Conservation (phyloP, 1,140 invertebrate species). For the Formica exsecta region DNA sequence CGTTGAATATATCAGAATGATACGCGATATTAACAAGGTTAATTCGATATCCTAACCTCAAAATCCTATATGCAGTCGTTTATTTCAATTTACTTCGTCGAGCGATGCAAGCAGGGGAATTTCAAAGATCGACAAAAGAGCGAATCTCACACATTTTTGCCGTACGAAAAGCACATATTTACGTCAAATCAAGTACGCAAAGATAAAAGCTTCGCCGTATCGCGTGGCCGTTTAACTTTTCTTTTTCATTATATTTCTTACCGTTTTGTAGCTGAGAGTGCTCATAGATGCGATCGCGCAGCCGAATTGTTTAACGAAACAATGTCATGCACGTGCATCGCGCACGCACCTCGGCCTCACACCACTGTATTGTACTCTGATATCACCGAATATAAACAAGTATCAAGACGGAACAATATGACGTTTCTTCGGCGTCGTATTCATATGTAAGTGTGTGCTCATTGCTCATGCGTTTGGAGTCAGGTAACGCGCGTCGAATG, state of each 20-base stretch:
- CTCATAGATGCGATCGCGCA: constrained; percentile 25
- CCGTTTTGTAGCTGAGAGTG: not conserved
- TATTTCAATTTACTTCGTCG: not conserved
- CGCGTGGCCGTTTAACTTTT: not conserved
- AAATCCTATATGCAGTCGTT: not conserved
- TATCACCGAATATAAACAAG: constrained; percentile 31
- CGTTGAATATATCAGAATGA: not conserved
- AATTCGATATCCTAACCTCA: constrained; percentile 61
- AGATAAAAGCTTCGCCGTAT: not conserved
- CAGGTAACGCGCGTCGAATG: too few species aligned
- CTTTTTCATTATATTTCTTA: not conserved
- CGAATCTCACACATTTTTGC: not conserved
- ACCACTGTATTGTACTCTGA: not conserved
- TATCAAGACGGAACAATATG: not conserved
- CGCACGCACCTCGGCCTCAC: not conserved
- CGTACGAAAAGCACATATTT: not conserved
- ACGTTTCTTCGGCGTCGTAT: constrained; percentile 3
- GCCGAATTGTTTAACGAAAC: not conserved
- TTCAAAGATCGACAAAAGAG: not conserved
- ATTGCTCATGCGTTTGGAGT: not conserved
- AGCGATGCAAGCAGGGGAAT: not conserved
- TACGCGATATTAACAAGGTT: not conserved
- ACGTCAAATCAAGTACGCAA: not conserved
- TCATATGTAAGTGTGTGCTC: not conserved
- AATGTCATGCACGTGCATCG: constrained; percentile 2